phyloP scores from a whole-genome alignment of 2,797 vertebrate genomes.

The Smutsia gigantea region DNA sequence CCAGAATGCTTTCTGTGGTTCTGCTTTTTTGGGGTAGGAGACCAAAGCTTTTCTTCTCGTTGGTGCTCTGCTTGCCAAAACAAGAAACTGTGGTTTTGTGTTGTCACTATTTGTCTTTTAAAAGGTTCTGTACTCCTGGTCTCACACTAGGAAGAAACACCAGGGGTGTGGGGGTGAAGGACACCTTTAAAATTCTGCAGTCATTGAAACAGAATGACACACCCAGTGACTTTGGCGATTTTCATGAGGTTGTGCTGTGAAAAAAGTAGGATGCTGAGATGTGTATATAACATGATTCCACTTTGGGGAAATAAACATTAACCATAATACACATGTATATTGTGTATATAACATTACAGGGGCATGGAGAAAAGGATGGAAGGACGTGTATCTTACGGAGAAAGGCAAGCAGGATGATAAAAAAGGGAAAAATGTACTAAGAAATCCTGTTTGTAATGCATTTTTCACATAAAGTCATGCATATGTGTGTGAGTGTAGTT shows the following conservation, averaged over 20 bases:
- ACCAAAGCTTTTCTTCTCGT: conserved; percentile 45
- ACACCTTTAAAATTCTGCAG: not conserved
- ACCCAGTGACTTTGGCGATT: not conserved
- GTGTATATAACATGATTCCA: not conserved
- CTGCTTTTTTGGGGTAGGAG: conserved; percentile 75
- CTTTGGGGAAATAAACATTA: not conserved
- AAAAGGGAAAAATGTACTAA: not conserved
- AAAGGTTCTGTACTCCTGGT: not conserved
- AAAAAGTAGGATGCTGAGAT: not conserved
- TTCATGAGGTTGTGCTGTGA: not conserved
- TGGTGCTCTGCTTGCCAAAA: conserved; percentile 58
- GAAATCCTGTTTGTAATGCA: not conserved
- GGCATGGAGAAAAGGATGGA: not conserved
- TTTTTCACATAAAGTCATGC: not conserved
- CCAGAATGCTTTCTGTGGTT: conserved; percentile 57
- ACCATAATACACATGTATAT: not conserved
- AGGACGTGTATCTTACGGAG: not conserved
- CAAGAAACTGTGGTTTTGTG: conserved; percentile 74
- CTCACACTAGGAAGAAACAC: not conserved
- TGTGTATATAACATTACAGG: not conserved
- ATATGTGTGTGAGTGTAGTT: not conserved
- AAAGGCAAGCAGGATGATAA: not conserved
- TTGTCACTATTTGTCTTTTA: not conserved
- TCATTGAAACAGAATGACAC: not conserved
- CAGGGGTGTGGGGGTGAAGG: not conserved